Evolutionary conservation across 2,113 vertebrate genomes (phyloP).

Genomic region (Platycercus adscitus): DNA sequence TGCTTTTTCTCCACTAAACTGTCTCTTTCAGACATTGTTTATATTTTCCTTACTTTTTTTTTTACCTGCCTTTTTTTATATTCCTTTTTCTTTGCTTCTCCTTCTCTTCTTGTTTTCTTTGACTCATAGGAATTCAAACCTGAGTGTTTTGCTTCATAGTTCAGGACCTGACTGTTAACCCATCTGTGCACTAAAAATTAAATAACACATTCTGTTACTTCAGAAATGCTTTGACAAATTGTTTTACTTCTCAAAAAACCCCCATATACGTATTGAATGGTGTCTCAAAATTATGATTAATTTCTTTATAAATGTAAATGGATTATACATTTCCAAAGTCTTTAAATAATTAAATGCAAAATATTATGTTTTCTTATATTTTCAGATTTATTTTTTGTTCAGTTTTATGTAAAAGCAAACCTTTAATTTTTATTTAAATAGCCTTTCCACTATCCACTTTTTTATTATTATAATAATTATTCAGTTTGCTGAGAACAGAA

Average conservation of each 20-base stretch:
- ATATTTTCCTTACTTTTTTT: background rate
- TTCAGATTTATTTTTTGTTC: background rate
- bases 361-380: background rate
- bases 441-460: accelerated
- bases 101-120: background rate
- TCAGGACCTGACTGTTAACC: background rate
- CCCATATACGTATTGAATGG: background rate
- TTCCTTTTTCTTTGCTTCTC: background rate
- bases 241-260: background rate
- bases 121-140: background rate
- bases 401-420: background rate
- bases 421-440: background rate
- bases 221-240: background rate
- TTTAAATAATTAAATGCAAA: background rate
- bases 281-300: background rate
- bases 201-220: background rate
- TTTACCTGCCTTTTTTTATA: background rate
- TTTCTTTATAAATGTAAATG: background rate
- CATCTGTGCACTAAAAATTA: background rate
- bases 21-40: background rate
- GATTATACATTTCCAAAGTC: background rate
- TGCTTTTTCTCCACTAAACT: background rate
- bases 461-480: background rate
- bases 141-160: background rate
- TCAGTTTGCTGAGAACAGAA: background rate